Evolutionary conservation across 1,140 invertebrate genomes (phyloP), one percentile per base, ranked within the genome.

Genomic region (Euwallacea fornicatus): DNA sequence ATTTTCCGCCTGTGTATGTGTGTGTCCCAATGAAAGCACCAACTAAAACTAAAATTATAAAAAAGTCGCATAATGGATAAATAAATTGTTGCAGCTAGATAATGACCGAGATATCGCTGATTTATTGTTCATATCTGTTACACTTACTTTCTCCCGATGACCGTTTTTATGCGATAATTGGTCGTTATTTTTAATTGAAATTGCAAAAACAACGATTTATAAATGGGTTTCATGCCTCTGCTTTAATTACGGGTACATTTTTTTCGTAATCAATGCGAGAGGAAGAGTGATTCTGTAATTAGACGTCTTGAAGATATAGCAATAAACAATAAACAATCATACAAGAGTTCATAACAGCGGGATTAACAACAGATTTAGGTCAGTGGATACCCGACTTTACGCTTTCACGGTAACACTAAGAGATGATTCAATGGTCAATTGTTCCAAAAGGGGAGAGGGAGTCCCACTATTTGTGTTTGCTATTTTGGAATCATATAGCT

Each of bases 181-280:
- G 59, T 44, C 44, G 50, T 69, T 69, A 69, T 63, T 69, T 69
- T 69, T 69, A 63, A 69, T 69, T 69, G 67, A 69, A 69, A 69
- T 69, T 69, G 60, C 67, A 63, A 69, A 69, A 69, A 62, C 67
- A 63, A 55, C 56, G 16, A 16, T 62, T 16, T 13, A 42, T 69
- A 69, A 33, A 69, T 69, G 67, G 47, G 59, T 69, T 63, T 69
- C 60, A 69, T 62, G 67, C 56, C 67, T 69, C 42, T 47, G 47
- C 7, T 63, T 69, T 63, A 63, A 69, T 68, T 68, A 50, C 47
- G 47, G 42, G 47, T 61, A 60, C 41, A 68, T 68, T 68, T 61
- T 63, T 69, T 61, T 61, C 16, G 47, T 33, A 43, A 10, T 55
- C 9, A 58, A 55, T 10, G 8, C 9, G 7, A 42, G 8, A 54